These are phyloP conservation scores for Malurus splendens DNA, from an alignment of 2,797 vertebrate species.

Conservation along the genomic window DNA sequence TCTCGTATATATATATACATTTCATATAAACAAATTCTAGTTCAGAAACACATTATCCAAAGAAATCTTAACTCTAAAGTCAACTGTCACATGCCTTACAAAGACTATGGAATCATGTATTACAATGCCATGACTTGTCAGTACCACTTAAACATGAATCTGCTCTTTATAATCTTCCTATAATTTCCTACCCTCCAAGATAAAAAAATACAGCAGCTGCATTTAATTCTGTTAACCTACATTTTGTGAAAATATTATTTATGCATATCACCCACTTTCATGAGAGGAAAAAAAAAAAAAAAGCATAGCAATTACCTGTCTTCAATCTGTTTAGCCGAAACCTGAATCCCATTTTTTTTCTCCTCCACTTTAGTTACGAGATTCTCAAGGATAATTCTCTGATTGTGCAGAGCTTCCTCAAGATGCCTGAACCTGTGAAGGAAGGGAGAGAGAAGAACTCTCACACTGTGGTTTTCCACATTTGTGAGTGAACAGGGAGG, in stretches of 20 bases:
- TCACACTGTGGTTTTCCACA: rapidly evolving
- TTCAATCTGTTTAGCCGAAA: conserved; percentile 76
- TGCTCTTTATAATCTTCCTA: neutral
- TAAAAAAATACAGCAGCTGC: neutral
- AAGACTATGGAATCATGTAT: neutral
- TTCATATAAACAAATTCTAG: neutral
- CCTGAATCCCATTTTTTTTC: conserved; percentile 71
- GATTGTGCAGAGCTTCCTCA: conserved; percentile 75
- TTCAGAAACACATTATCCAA: neutral
- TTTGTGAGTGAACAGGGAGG: neutral
- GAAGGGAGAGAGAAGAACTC: neutral
- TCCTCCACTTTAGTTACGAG: conserved; percentile 75
- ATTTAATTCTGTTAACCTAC: neutral
- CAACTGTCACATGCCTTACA: neutral
- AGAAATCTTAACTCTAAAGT: neutral
- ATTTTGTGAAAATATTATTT: neutral
- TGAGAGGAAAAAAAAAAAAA: rapidly evolving
- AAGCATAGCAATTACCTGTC: conserved; percentile 67
- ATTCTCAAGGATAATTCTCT: conserved; percentile 74
- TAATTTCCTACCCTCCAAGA: neutral
- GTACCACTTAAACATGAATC: neutral
- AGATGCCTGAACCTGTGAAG: conserved; percentile 70
- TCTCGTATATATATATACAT: neutral
- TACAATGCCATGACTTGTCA: neutral
- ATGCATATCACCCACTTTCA: neutral